Evolutionary conservation across 2,797 vertebrate genomes (phyloP).

Genomic region (Mormyrops attenuatus): DNA sequence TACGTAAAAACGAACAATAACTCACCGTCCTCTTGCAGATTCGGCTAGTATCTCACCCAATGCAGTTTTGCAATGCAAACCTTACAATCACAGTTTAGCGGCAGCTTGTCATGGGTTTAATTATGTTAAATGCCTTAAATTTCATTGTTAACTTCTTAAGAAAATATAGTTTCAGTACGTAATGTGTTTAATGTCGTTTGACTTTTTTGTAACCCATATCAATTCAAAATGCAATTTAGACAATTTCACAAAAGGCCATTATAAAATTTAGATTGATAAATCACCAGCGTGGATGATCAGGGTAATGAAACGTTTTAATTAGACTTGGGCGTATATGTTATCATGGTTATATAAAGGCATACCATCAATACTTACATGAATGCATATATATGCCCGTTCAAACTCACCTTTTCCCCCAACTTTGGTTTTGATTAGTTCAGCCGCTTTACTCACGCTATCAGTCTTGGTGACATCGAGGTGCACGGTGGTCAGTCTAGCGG

Average conservation of each 20-base stretch:
- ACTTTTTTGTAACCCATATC: background rate
- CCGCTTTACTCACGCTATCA: slow-evolving; percentile 55
- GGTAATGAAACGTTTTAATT: background rate
- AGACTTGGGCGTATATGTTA: background rate
- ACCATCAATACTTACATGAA: background rate
- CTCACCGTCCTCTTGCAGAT: background rate
- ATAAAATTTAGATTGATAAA: background rate
- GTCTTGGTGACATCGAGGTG: slow-evolving; percentile 58
- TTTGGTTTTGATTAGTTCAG: slow-evolving; percentile 49
- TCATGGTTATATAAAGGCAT: background rate
- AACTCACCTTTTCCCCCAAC: slow-evolving; percentile 53
- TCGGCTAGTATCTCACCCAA: background rate
- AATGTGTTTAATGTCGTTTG: background rate
- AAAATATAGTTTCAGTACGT: background rate
- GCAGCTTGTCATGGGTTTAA: background rate
- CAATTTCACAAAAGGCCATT: background rate
- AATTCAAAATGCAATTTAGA: background rate
- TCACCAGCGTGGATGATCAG: background rate
- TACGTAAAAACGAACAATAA: background rate
- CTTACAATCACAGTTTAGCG: too few species aligned
- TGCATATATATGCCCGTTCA: background rate
- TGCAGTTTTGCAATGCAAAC: too few species aligned
- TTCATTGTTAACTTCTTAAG: background rate
- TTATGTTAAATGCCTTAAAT: background rate
- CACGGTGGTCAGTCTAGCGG: slow-evolving; percentile 45